Evolutionary conservation across 2,888 invertebrate species (phyloP), one percentile per base, ranked within the genome.

Genomic region (Candidula unifasciata): DNA sequence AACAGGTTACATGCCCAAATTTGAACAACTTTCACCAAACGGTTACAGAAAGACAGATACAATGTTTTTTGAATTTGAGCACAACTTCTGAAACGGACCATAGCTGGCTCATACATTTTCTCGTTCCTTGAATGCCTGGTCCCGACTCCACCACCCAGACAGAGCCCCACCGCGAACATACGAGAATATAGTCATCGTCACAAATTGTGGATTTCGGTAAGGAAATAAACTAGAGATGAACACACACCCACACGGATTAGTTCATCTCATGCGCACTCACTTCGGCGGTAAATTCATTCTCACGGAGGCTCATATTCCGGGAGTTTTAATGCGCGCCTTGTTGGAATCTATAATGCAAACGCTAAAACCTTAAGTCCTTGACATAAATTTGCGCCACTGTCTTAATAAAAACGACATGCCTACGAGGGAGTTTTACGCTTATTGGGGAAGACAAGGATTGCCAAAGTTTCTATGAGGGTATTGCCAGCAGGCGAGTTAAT

Each of bases 341-440:
- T 33, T 54, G 74, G 74, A 74, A 57, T 74, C 74, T 54, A 74
- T 74, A 74, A 74, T 54, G 18, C 74, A 54, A 74, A 54, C 74
- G 54, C 74, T 74, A 54, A 74, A 74, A 74, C 74, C 27, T 54
- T 74, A 74, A 74, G 54, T 54, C 74, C 30, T 30, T 33, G 44
- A n/a, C 74, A 74, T 74, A 74, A 74, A 54, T 74, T 74, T 54
- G 30, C 54, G 74, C 74, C 44, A 57, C 44, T 52, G 74, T 74
- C 74, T 74, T 74, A 74, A 74, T 74, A 74, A 74, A 74, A 74
- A 54, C 54, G 52, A 54, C 74, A 30, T 30, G 54, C 18, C 30
- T 33, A 54, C 5, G 54, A 30, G 30, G 73, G 54, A 21, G n/a
- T 54, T 74, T 74, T 30, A 74, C 30, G 74, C 33, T 74, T 54